Percentiles rank a stretch among this genome's conserved stretches.
phyloP scores from a whole-genome alignment of 2,797 vertebrate species.

The Cirrhinus mrigala region DNA sequence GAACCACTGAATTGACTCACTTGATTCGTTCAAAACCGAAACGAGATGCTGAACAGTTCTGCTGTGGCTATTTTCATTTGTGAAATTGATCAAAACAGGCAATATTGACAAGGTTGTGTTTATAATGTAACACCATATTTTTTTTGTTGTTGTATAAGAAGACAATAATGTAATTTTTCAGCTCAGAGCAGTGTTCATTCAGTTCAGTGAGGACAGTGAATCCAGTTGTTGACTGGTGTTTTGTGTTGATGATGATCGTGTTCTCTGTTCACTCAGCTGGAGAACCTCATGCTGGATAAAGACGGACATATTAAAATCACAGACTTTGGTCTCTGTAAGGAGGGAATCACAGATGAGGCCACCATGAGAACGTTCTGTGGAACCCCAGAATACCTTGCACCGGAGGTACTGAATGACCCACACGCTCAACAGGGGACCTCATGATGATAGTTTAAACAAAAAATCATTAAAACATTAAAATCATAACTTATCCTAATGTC shows the following conservation, averaged over 20 bases:
- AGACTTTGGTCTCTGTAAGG: conserved; percentile 91
- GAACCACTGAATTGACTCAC: not conserved
- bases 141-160: not conserved
- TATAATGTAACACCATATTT: not conserved
- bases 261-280: conserved; percentile 75
- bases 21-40: not conserved
- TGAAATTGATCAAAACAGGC: too few species aligned
- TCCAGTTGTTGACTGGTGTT: not conserved
- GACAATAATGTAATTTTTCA: too few species aligned
- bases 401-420: conserved; percentile 77
- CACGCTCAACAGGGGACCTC: too few species aligned
- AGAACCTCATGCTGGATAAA: conserved; percentile 93
- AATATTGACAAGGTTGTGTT: too few species aligned
- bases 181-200: too few species aligned
- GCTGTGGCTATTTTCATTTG: too few species aligned
- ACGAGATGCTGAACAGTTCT: too few species aligned
- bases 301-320: conserved; percentile 93
- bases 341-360: conserved; percentile 87
- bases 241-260: not conserved
- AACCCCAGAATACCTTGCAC: conserved; percentile 90
- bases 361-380: conserved; percentile 94
- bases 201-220: too few species aligned
- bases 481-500: too few species aligned
- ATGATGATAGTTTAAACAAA: too few species aligned
- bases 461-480: too few species aligned